Percentiles rank a stretch among this genome's conserved stretches.
These are phyloP conservation scores for Greenwoodochromis staneri DNA, from an alignment of 2,113 vertebrate species.

Conservation along the genomic window DNA sequence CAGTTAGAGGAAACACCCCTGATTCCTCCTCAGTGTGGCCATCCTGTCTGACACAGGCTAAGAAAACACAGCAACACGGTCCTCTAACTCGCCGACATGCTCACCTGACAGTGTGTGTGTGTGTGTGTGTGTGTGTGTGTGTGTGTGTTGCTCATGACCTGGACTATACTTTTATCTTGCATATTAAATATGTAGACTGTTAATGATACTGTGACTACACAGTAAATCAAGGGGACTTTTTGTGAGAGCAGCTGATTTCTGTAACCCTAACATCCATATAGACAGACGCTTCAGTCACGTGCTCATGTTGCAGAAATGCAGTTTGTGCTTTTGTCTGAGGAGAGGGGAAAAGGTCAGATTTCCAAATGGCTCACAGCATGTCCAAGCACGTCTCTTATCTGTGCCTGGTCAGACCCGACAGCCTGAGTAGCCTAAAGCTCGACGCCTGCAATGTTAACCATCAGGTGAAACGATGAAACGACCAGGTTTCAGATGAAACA, in stretches of 20 bases:
- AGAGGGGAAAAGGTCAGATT: background rate
- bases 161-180: background rate
- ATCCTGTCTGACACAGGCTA: conserved; percentile 55
- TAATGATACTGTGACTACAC: background rate
- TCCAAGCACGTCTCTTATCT: background rate
- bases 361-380: background rate
- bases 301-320: background rate
- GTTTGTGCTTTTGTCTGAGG: background rate
- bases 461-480: background rate
- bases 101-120: background rate
- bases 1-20: conserved; percentile 49
- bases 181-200: background rate
- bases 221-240: background rate
- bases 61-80: conserved; percentile 49
- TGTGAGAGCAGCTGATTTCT: background rate
- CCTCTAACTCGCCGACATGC: background rate
- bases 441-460: background rate
- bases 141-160: background rate
- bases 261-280: background rate
- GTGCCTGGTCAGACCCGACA: background rate
- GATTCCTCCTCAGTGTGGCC: conserved; percentile 51
- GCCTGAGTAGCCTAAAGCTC: background rate
- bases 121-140: background rate
- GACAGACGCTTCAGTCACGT: background rate
- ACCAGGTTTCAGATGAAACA: background rate